Base-by-base conservation (phyloP, 2,888 invertebrate genomes). In the Orchesellides sinensis region DNA sequence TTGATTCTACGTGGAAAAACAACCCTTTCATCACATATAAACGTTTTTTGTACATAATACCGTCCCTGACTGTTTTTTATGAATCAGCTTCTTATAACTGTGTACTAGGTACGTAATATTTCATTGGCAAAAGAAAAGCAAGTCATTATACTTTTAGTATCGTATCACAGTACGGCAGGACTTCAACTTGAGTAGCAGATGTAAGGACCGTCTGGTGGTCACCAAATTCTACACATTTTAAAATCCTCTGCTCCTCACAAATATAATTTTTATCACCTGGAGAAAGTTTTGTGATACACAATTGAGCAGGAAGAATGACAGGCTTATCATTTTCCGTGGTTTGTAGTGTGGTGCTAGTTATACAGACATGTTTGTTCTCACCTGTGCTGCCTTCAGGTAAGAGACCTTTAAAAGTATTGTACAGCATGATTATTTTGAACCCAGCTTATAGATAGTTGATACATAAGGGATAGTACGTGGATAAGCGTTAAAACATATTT, bases 341-440 rank as follows among this genome's bases (percentile, higher is more conserved):
- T n/a, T 72, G 73, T 73, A 63, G 72, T 72, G 80, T 66, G 73
- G 73, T 80, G 66, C 56, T 80, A 73, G 32, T 80, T 19, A 45
- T 66, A 19, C 61, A 72, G 25, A 21, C 29, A 12, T 17, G 49
- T 25, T 52, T 72, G 29, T 79, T 52, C 19, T 59, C 73, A n/a
- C 80, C 80, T 25, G 80, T 80, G 6, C 32, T 80, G 32, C 80
- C 80, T 2, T 72, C 80, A 80, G 80, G 80, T 80, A 65, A 79
- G 65, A 54, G 3, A 25, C 8, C 2, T 10, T 40, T 40, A 40
- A 40, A 40, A 2, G 10, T 40, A n/a, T 40, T 40, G 10, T 8
- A 40, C 40, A n/a, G 10, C 40, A 40, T 40, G n/a, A 40, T 10
- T 32, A 40, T n/a, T n/a, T n/a, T n/a, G n/a, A n/a, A n/a, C n/a